Base-by-base conservation (phyloP, 2,888 invertebrate genomes). In the Ecliptopera silaceata region DNA sequence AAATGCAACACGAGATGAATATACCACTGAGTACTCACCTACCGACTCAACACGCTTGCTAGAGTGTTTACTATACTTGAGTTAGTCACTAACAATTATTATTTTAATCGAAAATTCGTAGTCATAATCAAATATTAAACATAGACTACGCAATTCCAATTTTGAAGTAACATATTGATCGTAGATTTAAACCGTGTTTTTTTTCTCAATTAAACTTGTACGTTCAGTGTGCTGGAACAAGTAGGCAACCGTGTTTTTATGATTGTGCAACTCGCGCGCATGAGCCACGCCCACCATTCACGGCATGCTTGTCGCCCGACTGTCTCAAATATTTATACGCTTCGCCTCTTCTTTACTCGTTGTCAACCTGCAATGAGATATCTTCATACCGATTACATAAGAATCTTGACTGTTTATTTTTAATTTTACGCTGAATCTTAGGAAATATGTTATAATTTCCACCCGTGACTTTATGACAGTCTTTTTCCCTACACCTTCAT, bases 221-320 rank as follows among this genome's bases (percentile, higher is more conserved):
- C 42, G 32, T 50, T 39, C 57, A 59, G 45, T 57, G 32, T 46
- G 26, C 32, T 52, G 48, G 48, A 60, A 56, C 55, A 61, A 58
- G 64, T 63, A 61, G 63, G 64, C 56, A 60, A 66, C 61, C 66
- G 34, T 59, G 68, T 66, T 66, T 60, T 64, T 50, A 58, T 55
- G 64, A 60, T 77, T 80, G 72, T 69, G 70, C 71, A 76, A 76
- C 69, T 66, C 70, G 60, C 62, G 65, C 71, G 66, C 66, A 67
- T 31, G 51, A 59, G 59, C 59, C 74, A 72, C 74, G 64, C 78
- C 76, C 69, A 69, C 72, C 66, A 59, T 68, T 70, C 71, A 71
- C 68, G 70, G 57, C 52, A 56, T 56, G 56, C 59, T 59, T 59
- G 67, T 61, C 71, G 71, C 66, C 69, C 49, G 59, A 53, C 55